Conservation (phyloP, 2,113 vertebrate genomes). For the Salvator merianae region DNA sequence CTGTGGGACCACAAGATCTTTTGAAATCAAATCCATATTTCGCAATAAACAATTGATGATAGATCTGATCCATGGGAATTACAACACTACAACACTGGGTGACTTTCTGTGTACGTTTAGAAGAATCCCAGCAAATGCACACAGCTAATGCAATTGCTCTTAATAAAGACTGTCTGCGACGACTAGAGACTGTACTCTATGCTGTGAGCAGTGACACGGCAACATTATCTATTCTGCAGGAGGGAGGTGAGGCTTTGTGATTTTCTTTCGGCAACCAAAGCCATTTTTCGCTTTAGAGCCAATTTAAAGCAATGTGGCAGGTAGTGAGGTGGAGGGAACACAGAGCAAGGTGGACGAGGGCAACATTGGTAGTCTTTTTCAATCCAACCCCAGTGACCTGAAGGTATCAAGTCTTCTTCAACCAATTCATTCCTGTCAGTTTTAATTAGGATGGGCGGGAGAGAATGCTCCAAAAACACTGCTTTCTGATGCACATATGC, state of each 20-base stretch:
- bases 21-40: not conserved
- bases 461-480: not conserved
- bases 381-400: constrained; percentile 3
- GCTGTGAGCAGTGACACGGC: not conserved
- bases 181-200: fast-evolving
- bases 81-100: not conserved
- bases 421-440: constrained; percentile 1
- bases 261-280: not conserved
- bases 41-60: not conserved
- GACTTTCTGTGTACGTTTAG: not conserved
- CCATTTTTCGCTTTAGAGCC: constrained; percentile 3
- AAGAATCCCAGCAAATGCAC: not conserved
- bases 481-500: not conserved
- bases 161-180: constrained; percentile 3
- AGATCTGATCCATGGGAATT: not conserved
- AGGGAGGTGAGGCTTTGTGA: not conserved
- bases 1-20: not conserved
- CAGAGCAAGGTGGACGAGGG: not conserved
- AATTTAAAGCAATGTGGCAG: not conserved
- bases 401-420: constrained; percentile 7
- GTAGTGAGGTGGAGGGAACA: not conserved
- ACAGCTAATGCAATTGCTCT: not conserved
- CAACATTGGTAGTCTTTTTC: constrained; percentile 14
- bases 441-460: constrained; percentile 13
- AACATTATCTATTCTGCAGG: not conserved